Percentiles rank a stretch among this genome's conserved stretches.
phyloP scores from a whole-genome alignment of 2,888 invertebrate species.

The Terebella lapidaria region DNA sequence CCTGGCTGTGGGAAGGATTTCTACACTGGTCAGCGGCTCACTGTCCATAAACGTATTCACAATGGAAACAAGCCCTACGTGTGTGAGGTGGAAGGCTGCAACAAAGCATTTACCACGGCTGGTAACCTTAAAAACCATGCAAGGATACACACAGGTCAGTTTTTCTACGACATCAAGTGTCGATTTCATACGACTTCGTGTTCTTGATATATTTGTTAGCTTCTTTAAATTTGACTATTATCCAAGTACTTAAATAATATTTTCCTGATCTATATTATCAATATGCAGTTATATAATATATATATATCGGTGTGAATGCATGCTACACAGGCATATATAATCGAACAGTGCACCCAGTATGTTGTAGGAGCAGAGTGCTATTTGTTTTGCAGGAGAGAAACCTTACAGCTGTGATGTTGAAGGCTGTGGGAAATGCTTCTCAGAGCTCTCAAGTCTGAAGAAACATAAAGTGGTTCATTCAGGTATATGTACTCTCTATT shows the following conservation, averaged over 20 bases:
- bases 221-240: no score
- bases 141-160: slow-evolving; percentile 30
- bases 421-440: slow-evolving; percentile 35
- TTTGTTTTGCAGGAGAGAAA: slow-evolving; percentile 31
- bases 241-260: no score
- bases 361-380: no score
- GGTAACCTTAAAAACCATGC: slow-evolving; percentile 32
- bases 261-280: no score
- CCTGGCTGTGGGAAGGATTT: background rate
- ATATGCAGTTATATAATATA: no score
- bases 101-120: slow-evolving; percentile 29
- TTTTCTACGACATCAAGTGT: no score
- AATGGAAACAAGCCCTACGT: slow-evolving; percentile 32
- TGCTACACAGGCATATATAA: no score
- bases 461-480: slow-evolving; percentile 39
- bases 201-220: no score
- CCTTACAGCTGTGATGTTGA: slow-evolving; percentile 33
- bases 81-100: slow-evolving; percentile 26
- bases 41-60: slow-evolving; percentile 20
- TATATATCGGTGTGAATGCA: no score
- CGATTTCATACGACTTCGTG: no score
- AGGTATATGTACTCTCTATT: no score
- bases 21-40: background rate
- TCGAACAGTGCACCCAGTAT: no score
- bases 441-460: slow-evolving; percentile 37